Percentiles rank a stretch among this genome's conserved stretches.
Evolutionary conservation across 23 tunicate genomes (phyloP).

Genomic region (Halocynthia aurantium): DNA sequence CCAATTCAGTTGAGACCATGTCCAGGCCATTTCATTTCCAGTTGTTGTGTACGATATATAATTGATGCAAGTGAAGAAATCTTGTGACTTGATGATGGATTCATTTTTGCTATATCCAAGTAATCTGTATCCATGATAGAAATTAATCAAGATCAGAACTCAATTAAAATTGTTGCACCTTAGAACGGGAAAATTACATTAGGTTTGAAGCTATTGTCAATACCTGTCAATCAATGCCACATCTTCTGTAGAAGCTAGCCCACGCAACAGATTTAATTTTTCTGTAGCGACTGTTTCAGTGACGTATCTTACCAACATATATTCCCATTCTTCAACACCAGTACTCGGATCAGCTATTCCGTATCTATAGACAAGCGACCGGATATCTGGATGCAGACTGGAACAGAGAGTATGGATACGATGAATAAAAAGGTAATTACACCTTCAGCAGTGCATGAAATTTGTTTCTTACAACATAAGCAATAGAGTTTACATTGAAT

Average conservation of each 20-base stretch:
- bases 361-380: conserved; percentile 78
- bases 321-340: conserved; percentile 59
- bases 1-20: conserved; percentile 94
- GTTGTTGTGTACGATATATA: conserved; percentile 81
- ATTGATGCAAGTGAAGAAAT: conserved; percentile 83
- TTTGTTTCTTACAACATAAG: neutral
- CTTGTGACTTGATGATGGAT: conserved; percentile 70
- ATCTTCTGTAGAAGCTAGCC: conserved; percentile 66
- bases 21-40: conserved; percentile 98
- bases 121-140: conserved; percentile 20
- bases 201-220: neutral
- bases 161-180: no score
- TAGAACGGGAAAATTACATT: no score
- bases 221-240: conserved; percentile 77
- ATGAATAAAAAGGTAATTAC: neutral
- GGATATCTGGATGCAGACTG: conserved; percentile 69
- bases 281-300: conserved; percentile 55
- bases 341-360: conserved; percentile 25
- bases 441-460: neutral
- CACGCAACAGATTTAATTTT: conserved; percentile 62
- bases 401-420: neutral
- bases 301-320: conserved; percentile 59
- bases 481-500: neutral
- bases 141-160: no score
- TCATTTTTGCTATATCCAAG: conserved; percentile 65